Evolutionary conservation across 2,888 invertebrate genomes (phyloP).

Genomic region (Drepanosiphum platanoidis): DNA sequence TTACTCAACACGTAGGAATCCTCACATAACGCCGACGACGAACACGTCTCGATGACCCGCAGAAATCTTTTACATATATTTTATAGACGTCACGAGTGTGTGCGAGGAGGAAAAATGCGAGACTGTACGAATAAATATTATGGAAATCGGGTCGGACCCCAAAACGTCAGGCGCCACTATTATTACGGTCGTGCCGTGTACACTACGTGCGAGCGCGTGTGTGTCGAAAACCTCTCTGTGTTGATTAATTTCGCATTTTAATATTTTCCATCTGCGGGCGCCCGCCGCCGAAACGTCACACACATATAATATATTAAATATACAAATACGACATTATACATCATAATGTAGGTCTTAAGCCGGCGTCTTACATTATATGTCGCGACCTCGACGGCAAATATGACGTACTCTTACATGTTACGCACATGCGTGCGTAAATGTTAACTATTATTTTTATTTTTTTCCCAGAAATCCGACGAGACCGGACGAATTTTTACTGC

Average conservation of each 20-base stretch:
- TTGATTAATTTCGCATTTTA: constrained; percentile 60
- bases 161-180: constrained; percentile 49
- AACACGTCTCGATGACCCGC: constrained; percentile 15
- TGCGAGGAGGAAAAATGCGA: neutral
- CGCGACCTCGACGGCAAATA: neutral
- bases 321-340: no score
- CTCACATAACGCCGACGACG: neutral
- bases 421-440: neutral
- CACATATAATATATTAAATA: no score
- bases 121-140: constrained; percentile 23
- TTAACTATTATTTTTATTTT: neutral
- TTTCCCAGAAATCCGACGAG: neutral
- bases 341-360: neutral
- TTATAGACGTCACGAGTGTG: neutral
- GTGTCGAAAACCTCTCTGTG: constrained; percentile 36
- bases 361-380: neutral
- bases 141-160: constrained; percentile 29
- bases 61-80: neutral
- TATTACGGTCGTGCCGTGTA: neutral
- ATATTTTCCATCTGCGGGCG: constrained; percentile 55
- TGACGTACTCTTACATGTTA: neutral
- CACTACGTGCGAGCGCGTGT: neutral
- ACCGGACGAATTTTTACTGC: neutral
- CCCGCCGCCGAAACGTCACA: constrained; percentile 8
- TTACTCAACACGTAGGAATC: neutral